Base-by-base conservation (phyloP, 2,113 vertebrate species). In the Spea multiplicata region DNA sequence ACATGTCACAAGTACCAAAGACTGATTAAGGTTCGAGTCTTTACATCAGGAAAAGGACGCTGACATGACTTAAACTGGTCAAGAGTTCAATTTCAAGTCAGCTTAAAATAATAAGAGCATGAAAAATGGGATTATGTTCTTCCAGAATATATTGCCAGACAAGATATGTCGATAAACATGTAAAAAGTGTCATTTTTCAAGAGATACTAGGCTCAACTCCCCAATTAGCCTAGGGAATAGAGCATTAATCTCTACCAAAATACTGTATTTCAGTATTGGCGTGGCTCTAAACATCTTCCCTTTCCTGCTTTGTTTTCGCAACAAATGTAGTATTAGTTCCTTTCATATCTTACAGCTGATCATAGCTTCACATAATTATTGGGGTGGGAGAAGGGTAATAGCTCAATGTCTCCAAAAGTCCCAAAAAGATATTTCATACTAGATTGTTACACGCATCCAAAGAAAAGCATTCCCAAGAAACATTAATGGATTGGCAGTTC, bases 401-500 rank as follows among this genome's bases (percentile, higher is more conserved):
- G 66, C 81, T 73, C 82, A 30, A 7, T 61, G 62, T 74, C 0
- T 72, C 77, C 84, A 81, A 83, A 82, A 76, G 66, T 86, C 82
- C 71, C 84, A 3, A 0, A 5, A 55, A 64, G 57, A 73, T 73
- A 66, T 82, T 73, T 47, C 85, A 72, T 66, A 80, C 85, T 80
- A 75, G 82, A 83, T 66, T 6, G 62, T 72, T 74, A 76, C 10
- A 61, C 64, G 71, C 73, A 82, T 65, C 82, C 17, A 68, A 53
- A 66, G 81, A 67, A 75, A 85, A 83, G 84, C 81, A 76, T 75
- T 84, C 71, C 48, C 16, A 48, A 64, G 70, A 81, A 71, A 83
- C 65, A 30, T 73, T 52, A 82, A 78, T 45, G 69, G 73, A 82
- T 83, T 78, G 65, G 69, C 66, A 9, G 52, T 13, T 44, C 64